phyloP scores from a whole-genome alignment of 2,113 vertebrate species.

The Trogon melanurus region DNA sequence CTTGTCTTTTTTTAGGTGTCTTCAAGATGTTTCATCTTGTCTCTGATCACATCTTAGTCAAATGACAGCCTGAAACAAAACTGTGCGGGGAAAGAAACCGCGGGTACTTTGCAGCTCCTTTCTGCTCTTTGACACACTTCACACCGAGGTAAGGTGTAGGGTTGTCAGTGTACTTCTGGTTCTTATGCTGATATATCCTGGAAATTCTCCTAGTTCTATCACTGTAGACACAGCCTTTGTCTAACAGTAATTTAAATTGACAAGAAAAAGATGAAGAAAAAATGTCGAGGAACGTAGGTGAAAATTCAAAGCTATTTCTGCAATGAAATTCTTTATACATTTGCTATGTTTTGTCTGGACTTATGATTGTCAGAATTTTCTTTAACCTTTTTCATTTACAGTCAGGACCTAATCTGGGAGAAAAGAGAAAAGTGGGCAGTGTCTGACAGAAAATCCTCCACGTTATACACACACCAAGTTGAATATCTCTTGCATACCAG shows the following conservation, averaged over 20 bases:
- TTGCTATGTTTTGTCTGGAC: neutral
- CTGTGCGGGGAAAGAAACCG: neutral
- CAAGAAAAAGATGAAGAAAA: neutral
- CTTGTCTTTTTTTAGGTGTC: neutral
- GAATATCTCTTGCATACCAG: neutral
- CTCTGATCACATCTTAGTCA: neutral
- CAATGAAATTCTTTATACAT: rapidly evolving
- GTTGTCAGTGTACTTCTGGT: neutral
- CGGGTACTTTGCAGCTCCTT: neutral
- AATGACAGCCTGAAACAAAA: neutral
- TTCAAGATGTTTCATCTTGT: neutral
- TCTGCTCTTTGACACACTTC: neutral
- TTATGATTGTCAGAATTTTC: neutral
- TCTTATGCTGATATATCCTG: neutral
- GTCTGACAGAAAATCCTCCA: neutral
- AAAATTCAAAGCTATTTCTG: neutral
- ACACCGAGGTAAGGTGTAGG: neutral
- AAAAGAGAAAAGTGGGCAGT: neutral
- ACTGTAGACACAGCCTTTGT: neutral
- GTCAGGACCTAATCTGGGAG: neutral
- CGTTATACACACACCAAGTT: neutral
- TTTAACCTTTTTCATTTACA: neutral
- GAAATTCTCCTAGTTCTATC: constrained; percentile 2
- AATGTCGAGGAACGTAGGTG: neutral
- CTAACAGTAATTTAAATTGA: neutral